These are phyloP conservation scores for Furnarius figulus DNA, from an alignment of 2,113 vertebrate genomes.

Conservation along the genomic window DNA sequence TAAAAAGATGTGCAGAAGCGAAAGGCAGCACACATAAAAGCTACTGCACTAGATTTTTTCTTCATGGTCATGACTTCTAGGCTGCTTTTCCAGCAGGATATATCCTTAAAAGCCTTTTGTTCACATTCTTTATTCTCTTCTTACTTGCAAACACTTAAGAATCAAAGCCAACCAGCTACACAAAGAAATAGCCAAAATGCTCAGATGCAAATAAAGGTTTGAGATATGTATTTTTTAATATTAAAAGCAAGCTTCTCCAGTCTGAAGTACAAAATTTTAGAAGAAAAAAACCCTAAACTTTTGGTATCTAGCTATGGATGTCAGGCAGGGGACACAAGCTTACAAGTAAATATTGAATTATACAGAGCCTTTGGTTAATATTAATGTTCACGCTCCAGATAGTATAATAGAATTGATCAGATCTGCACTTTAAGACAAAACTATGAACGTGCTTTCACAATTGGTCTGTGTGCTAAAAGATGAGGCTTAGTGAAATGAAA, in stretches of 20 bases:
- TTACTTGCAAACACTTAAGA: slow-evolving; percentile 43
- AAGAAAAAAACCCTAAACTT: background rate
- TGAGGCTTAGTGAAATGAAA: background rate
- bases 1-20: slow-evolving; percentile 22
- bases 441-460: background rate
- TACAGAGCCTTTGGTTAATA: background rate
- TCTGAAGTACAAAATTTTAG: background rate
- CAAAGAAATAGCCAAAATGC: background rate
- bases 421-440: background rate
- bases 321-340: background rate
- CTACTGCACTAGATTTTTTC: background rate
- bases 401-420: background rate
- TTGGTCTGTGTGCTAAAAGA: background rate
- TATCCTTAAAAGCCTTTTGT: slow-evolving; percentile 35
- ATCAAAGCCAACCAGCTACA: slow-evolving; percentile 15
- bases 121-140: slow-evolving; percentile 28
- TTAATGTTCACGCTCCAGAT: background rate
- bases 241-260: background rate
- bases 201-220: slow-evolving; percentile 48
- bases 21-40: slow-evolving; percentile 6
- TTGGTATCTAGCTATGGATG: background rate
- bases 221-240: background rate
- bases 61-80: slow-evolving; percentile 8
- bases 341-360: slow-evolving; percentile 2
- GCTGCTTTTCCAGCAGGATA: slow-evolving; percentile 36